Percentiles rank a stretch among this genome's conserved stretches.
These are phyloP conservation scores for Mystacornis crossleyi DNA, from an alignment of 2,113 vertebrate genomes.

Conservation along the genomic window DNA sequence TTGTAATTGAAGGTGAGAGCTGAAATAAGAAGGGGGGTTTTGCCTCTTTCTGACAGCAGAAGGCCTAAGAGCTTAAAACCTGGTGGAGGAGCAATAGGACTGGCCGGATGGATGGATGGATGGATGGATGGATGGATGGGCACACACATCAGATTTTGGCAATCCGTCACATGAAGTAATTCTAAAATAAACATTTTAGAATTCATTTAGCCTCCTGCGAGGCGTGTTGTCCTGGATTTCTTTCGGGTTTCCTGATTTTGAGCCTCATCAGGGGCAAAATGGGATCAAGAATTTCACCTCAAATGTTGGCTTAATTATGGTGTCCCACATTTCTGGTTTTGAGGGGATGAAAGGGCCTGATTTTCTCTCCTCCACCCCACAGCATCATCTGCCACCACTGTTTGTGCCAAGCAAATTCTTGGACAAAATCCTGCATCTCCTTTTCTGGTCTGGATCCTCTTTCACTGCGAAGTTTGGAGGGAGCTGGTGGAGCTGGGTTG, in stretches of 20 bases:
- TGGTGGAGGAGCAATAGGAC: background rate
- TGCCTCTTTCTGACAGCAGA: background rate
- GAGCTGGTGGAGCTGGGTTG: background rate
- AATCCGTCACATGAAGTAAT: background rate
- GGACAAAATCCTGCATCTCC: background rate
- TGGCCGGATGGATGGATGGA: background rate
- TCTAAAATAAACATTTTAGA: background rate
- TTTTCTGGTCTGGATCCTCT: background rate
- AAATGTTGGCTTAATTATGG: background rate
- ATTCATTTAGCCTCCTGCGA: background rate
- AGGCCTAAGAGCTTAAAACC: background rate
- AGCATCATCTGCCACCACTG: fast-evolving
- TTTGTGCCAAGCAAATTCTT: too few species aligned
- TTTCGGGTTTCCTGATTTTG: background rate
- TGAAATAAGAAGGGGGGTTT: background rate
- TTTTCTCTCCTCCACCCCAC: background rate
- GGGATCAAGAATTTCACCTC: background rate
- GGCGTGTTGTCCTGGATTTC: fast-evolving
- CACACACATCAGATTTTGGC: background rate
- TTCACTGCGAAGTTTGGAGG: background rate
- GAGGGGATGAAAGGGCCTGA: background rate
- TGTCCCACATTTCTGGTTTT: background rate
- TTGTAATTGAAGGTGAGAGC: background rate
- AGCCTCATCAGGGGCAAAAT: background rate
- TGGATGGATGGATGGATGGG: background rate